Conservation (phyloP, 2,888 invertebrate genomes). For the Mimumesa dahlbomi region DNA sequence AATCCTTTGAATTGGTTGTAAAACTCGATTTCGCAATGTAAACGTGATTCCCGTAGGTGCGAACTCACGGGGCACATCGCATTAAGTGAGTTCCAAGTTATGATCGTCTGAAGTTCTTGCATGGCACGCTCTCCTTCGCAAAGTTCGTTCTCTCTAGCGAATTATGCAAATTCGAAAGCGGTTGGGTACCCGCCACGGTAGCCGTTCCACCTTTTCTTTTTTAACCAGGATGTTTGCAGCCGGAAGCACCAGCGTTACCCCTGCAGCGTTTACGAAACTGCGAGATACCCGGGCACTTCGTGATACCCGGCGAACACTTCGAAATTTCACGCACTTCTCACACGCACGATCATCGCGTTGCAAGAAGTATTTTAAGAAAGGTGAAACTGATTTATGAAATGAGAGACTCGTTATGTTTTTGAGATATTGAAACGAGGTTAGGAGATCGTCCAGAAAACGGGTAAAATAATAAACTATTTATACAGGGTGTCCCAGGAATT, state of each 20-base stretch:
- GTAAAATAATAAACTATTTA: no score
- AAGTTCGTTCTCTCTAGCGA: slow-evolving; percentile 54
- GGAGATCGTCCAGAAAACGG: no score
- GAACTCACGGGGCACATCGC: slow-evolving; percentile 46
- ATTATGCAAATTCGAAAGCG: slow-evolving; percentile 63
- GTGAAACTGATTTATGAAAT: no score
- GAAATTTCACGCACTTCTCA: no score
- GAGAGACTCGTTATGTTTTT: no score
- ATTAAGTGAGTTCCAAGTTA: slow-evolving; percentile 67
- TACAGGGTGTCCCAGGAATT: no score
- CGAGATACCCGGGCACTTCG: slow-evolving; percentile 23
- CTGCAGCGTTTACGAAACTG: slow-evolving; percentile 30
- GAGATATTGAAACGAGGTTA: no score
- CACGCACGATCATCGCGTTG: no score
- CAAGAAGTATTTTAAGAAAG: no score
- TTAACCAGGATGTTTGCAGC: slow-evolving; percentile 27
- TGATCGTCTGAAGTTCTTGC: slow-evolving; percentile 66
- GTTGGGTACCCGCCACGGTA: slow-evolving; percentile 31
- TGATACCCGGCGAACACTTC: no score
- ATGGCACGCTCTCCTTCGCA: slow-evolving; percentile 56
- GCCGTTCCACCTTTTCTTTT: slow-evolving; percentile 22
- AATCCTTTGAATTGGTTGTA: slow-evolving; percentile 48
- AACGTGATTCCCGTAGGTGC: slow-evolving; percentile 48
- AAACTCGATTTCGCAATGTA: slow-evolving; percentile 56
- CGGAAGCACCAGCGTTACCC: slow-evolving; percentile 39